phyloP scores from a whole-genome alignment of 53 echinoderm and acorn worm species.

The Apostichopus leukothele region DNA sequence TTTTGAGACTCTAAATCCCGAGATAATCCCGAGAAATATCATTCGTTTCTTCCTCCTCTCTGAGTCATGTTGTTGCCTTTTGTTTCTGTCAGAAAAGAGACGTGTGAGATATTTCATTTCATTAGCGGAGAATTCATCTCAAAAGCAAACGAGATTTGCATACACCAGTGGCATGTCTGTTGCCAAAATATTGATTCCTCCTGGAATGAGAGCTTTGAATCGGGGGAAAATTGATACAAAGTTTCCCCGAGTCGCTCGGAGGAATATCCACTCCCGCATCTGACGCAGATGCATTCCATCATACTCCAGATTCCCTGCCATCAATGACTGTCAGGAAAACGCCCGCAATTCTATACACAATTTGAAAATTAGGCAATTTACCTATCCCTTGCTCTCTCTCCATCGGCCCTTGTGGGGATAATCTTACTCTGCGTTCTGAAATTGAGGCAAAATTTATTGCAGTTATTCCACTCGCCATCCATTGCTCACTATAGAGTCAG shows the following conservation, averaged over 20 bases:
- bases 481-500: background rate
- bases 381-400: background rate
- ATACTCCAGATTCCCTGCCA: no score
- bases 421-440: background rate
- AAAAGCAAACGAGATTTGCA: background rate
- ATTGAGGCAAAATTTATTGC: background rate
- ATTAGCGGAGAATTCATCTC: background rate
- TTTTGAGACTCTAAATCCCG: no score
- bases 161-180: background rate
- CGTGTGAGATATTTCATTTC: background rate
- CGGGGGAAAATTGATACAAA: no score
- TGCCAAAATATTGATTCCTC: no score
- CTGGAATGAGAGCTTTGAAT: no score
- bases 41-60: background rate
- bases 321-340: no score
- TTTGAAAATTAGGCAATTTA: slow-evolving; percentile 8
- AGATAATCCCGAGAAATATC: no score
- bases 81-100: background rate
- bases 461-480: background rate
- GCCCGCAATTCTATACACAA: background rate
- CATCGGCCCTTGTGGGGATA: background rate
- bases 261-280: no score
- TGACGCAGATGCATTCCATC: no score
- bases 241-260: no score
- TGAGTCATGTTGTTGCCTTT: background rate